Evolutionary conservation across 2,888 invertebrate species (phyloP).

Genomic region (Empis livida): DNA sequence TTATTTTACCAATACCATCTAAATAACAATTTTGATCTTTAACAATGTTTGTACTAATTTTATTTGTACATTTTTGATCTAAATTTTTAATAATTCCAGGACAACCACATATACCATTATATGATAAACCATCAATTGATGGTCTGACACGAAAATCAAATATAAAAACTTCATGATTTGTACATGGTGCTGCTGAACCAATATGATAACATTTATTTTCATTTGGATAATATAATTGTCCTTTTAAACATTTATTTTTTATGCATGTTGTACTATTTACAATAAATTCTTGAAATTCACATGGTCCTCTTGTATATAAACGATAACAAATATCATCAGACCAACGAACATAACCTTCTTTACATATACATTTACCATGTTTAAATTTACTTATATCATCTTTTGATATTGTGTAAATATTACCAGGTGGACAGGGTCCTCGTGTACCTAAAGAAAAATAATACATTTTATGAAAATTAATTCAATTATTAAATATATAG

Average conservation of each 20-base stretch:
- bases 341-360: slow-evolving; percentile 51
- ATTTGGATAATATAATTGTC: slow-evolving; percentile 61
- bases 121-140: slow-evolving; percentile 66
- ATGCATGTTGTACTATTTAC: slow-evolving; percentile 54
- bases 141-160: slow-evolving; percentile 70
- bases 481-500: background rate
- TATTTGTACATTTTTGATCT: slow-evolving; percentile 29
- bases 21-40: too few relatives aligned
- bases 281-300: slow-evolving; percentile 53
- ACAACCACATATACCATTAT: slow-evolving; percentile 71
- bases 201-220: slow-evolving; percentile 65
- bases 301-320: slow-evolving; percentile 67
- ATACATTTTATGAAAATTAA: background rate
- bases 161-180: slow-evolving; percentile 56
- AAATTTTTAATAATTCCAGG: slow-evolving; percentile 36
- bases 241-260: slow-evolving; percentile 58
- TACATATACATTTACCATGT: slow-evolving; percentile 53
- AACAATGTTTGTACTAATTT: too few relatives aligned
- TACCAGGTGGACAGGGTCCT: slow-evolving; percentile 64
- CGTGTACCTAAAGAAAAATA: slow-evolving; percentile 44
- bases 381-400: slow-evolving; percentile 10
- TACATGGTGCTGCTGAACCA: slow-evolving; percentile 65
- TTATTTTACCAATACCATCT: slow-evolving; percentile 47
- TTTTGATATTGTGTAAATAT: slow-evolving; percentile 46
- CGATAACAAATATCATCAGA: slow-evolving; percentile 61